Conservation (phyloP, 2,888 invertebrate genomes). For the Polyploca ridens region DNA sequence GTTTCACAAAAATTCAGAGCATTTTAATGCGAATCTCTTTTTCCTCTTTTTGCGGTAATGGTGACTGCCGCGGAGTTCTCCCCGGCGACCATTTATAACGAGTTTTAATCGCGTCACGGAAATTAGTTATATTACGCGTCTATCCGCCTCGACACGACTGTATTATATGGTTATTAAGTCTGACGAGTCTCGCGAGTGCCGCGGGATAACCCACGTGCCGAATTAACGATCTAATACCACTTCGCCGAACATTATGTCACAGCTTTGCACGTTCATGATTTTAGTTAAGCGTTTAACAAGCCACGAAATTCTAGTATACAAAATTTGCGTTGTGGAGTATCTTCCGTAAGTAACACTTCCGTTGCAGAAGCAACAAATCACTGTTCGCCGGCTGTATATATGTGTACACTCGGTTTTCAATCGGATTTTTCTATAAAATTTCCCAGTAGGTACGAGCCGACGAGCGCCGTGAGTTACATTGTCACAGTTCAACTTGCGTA, state of each 20-base stretch:
- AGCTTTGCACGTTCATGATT: not conserved
- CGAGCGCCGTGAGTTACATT: conserved; percentile 36
- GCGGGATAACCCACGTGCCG: conserved; percentile 35
- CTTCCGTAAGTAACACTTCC: conserved; percentile 22
- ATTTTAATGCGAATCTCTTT: conserved; percentile 59
- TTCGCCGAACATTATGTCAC: conserved; percentile 33
- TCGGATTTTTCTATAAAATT: conserved; percentile 62
- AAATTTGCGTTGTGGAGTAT: conserved; percentile 23
- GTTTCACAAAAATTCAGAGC: conserved; percentile 54
- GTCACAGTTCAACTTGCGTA: conserved; percentile 11
- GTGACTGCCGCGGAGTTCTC: conserved; percentile 59
- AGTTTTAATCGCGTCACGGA: conserved; percentile 70
- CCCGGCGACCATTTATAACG: conserved; percentile 65
- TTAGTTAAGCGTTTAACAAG: not conserved
- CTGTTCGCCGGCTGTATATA: conserved; percentile 24
- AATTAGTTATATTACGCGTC: conserved; percentile 67
- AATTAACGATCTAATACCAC: conserved; percentile 39
- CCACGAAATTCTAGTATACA: conserved; percentile 10
- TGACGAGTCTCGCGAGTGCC: conserved; percentile 42
- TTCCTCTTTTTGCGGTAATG: conserved; percentile 67
- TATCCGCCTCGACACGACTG: conserved; percentile 49
- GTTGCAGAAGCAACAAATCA: conserved; percentile 45
- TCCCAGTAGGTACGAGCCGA: conserved; percentile 37
- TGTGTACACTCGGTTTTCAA: conserved; percentile 45
- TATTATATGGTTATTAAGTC: conserved; percentile 63